These are phyloP conservation scores for Akabosia matsudoensis DNA, from an alignment of 1,140 invertebrate species.

Conservation along the genomic window DNA sequence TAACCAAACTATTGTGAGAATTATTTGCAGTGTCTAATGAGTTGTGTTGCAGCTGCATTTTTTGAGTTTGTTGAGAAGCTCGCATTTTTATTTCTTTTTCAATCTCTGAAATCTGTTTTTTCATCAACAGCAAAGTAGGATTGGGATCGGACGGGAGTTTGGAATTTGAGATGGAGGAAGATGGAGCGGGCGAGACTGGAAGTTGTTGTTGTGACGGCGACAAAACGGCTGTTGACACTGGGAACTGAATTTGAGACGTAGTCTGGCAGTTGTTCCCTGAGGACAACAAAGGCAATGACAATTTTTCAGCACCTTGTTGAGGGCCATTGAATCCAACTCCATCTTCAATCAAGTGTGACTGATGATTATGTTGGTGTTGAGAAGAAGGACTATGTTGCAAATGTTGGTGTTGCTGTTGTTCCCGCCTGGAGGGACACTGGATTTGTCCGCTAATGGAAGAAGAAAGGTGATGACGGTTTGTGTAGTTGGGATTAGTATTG, in stretches of 20 bases:
- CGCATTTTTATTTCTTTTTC: constrained; percentile 68
- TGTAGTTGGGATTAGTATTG: background rate
- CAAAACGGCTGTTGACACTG: background rate
- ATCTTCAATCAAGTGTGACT: background rate
- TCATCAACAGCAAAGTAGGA: constrained; percentile 63
- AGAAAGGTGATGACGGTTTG: background rate
- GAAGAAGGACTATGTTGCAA: background rate
- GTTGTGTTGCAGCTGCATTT: constrained; percentile 14
- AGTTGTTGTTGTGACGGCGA: background rate
- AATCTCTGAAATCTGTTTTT: constrained; percentile 69
- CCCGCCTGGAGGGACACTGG: background rate
- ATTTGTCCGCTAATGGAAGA: background rate
- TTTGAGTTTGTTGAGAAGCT: constrained; percentile 51
- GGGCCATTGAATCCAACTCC: constrained; percentile 6
- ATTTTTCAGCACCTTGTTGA: background rate
- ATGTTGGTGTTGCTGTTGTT: background rate
- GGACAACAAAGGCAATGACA: background rate
- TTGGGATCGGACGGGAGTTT: constrained; percentile 42
- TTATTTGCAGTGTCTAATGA: constrained; percentile 49
- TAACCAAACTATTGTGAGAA: background rate
- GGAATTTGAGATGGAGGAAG: background rate
- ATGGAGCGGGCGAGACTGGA: background rate
- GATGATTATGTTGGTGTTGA: background rate
- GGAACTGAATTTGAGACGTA: background rate
- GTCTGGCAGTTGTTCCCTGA: background rate